A percentile compares a stretch with the other conserved stretches of the same genome.
Conservation (phyloP, 1,140 invertebrate species). For the Neodiprion pinetum region DNA sequence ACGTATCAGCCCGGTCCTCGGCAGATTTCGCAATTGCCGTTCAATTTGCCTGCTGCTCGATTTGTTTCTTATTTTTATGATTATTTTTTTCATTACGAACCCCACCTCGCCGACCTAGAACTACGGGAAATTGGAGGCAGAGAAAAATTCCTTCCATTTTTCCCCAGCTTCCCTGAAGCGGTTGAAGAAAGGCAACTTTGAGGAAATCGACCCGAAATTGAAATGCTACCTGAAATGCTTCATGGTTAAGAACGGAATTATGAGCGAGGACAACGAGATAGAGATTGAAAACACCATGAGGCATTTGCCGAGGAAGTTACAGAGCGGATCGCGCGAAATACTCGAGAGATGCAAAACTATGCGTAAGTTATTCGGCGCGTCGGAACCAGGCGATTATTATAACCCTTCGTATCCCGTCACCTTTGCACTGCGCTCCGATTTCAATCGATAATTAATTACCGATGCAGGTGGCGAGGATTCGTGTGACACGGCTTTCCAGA, state of each 20-base stretch:
- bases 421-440: background rate
- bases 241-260: conserved; percentile 45
- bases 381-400: background rate
- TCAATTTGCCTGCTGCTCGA: too few species aligned
- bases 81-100: too few species aligned
- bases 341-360: conserved; percentile 43
- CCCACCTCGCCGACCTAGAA: too few species aligned
- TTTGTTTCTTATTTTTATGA: too few species aligned
- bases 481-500: conserved; percentile 49
- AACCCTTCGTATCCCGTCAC: too few species aligned
- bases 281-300: conserved; percentile 43
- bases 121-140: too few species aligned
- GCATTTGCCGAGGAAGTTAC: conserved; percentile 39
- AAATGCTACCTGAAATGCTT: conserved; percentile 53
- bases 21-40: too few species aligned
- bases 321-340: conserved; percentile 36
- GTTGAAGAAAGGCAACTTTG: conserved; percentile 42
- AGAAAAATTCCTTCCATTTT: background rate
- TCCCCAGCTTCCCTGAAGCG: conserved; percentile 41
- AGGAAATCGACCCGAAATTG: conserved; percentile 40
- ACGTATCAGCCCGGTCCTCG: too few species aligned
- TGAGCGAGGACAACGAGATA: conserved; percentile 38
- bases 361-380: conserved; percentile 34
- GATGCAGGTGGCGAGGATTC: conserved; percentile 36
- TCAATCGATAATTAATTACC: background rate